Evolutionary conservation across 2,888 invertebrate species (phyloP), one percentile per base, ranked within the genome.

Genomic region (Dilophus febrilis): DNA sequence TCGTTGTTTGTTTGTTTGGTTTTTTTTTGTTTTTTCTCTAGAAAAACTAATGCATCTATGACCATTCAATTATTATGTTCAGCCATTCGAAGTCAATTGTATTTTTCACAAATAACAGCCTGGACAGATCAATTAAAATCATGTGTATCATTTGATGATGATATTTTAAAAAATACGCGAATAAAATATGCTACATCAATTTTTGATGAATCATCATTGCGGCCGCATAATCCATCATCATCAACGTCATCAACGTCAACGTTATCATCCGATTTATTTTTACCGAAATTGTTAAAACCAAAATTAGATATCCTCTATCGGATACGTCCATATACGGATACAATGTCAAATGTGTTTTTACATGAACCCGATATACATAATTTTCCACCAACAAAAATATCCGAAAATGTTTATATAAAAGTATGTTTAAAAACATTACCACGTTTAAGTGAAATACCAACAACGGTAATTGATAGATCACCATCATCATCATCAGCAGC

Each of bases 21-120:
- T 6, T 22, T 22, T 22, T 40, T 22, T 6, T 22, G 4, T 22
- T 40, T 34, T 26, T 16, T n/a, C 18, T 16, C 12, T 42, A 61
- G 61, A 48, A 52, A 55, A 41, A 17, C 26, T 16, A 36, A 38
- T 1, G 16, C 35, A 33, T 37, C 41, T 35, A 62, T 62, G 61
- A 61, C 61, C 40, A 47, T 63, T 45, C 76, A 80, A 52, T 85
- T 86, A 61, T 67, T 95, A 49, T 73, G 91, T 55, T 88, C 87
- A 64, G 94, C 94, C 37, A 81, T 95, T 36, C 75, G 91, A 46
- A 94, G 94, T 6, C 90, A 91, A 62, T 72, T 95, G 44, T 90
- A 92, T 66, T 95, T 95, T 67, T 95, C 94, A 5, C 94, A 95
- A 68, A 76, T 95, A 48, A 85, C 90, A 38, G 90, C 94, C 40